phyloP scores from a whole-genome alignment of 2,888 invertebrate species.

The Drosophila falleni region DNA sequence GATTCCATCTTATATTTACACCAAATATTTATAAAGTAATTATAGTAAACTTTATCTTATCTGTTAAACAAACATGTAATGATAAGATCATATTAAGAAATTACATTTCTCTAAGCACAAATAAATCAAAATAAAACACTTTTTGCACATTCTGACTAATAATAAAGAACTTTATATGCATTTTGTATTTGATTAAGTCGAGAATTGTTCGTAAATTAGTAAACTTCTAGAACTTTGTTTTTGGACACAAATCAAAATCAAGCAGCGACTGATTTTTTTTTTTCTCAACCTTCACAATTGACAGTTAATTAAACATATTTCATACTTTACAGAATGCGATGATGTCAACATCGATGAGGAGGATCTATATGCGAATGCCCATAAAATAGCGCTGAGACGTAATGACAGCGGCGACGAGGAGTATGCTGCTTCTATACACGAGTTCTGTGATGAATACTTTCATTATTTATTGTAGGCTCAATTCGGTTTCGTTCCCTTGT shows the following conservation, averaged over 20 bases:
- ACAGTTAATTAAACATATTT: slow-evolving; percentile 25
- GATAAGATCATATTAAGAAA: not conserved
- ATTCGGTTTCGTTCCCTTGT: not conserved
- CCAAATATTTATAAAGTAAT: slow-evolving; percentile 18
- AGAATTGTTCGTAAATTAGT: not conserved
- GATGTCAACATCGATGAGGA: slow-evolving; percentile 82
- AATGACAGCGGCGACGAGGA: slow-evolving; percentile 82
- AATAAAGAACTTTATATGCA: slow-evolving; percentile 1
- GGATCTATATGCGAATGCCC: slow-evolving; percentile 84
- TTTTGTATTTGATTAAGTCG: not conserved
- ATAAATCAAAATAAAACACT: not conserved
- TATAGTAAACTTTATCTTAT: slow-evolving; percentile 26
- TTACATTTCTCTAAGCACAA: not conserved
- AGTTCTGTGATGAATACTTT: slow-evolving; percentile 82
- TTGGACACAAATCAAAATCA: not conserved
- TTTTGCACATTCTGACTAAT: not conserved
- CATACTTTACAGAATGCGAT: slow-evolving; percentile 51
- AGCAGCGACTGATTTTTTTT: not conserved
- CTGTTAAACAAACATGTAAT: not conserved
- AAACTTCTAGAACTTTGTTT: slow-evolving; percentile 1
- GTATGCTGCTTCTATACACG: slow-evolving; percentile 67
- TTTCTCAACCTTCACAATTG: slow-evolving; percentile 20
- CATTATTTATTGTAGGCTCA: slow-evolving; percentile 70
- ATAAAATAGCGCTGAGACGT: slow-evolving; percentile 79
- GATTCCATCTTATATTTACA: slow-evolving; percentile 13